Evolutionary conservation across 2,888 invertebrate genomes (phyloP).

Genomic region (Iselma pallidipennis): DNA sequence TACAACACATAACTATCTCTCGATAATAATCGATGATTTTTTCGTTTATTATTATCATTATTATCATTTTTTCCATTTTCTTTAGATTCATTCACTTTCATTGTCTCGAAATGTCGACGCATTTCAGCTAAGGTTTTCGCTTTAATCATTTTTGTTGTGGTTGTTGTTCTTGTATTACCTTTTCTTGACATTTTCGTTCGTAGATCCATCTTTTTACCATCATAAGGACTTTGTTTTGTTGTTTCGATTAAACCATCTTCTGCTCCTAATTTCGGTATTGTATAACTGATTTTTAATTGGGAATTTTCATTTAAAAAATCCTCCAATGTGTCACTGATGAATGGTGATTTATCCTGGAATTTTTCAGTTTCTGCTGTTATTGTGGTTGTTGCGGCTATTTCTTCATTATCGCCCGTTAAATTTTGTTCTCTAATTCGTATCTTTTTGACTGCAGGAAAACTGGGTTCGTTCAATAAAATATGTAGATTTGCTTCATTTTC

Average conservation of each 20-base stretch:
- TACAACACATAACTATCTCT: slow-evolving; percentile 35
- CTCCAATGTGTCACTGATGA: slow-evolving; percentile 58
- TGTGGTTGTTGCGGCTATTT: slow-evolving; percentile 7
- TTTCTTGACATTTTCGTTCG: too few species aligned
- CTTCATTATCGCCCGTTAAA: slow-evolving; percentile 1
- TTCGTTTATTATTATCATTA: neutral
- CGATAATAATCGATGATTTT: neutral
- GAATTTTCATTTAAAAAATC: slow-evolving; percentile 58
- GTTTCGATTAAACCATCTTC: slow-evolving; percentile 41
- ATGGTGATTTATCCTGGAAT: slow-evolving; percentile 47
- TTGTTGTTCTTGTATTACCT: slow-evolving; percentile 10
- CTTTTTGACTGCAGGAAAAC: neutral
- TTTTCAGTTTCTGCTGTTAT: neutral
- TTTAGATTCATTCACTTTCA: slow-evolving; percentile 4
- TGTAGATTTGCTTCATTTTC: neutral
- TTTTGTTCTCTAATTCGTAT: neutral
- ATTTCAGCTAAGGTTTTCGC: slow-evolving; percentile 62
- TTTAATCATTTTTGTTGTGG: slow-evolving; percentile 38
- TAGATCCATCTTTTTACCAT: too few species aligned
- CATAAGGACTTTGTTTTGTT: slow-evolving; percentile 23
- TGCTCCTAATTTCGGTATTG: slow-evolving; percentile 50
- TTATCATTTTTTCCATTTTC: neutral
- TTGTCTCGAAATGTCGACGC: slow-evolving; percentile 52
- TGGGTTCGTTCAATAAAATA: neutral
- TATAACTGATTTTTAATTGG: slow-evolving; percentile 55